Evolutionary conservation across 2,113 vertebrate genomes (phyloP).

Genomic region (Cyrtonyx montezumae): DNA sequence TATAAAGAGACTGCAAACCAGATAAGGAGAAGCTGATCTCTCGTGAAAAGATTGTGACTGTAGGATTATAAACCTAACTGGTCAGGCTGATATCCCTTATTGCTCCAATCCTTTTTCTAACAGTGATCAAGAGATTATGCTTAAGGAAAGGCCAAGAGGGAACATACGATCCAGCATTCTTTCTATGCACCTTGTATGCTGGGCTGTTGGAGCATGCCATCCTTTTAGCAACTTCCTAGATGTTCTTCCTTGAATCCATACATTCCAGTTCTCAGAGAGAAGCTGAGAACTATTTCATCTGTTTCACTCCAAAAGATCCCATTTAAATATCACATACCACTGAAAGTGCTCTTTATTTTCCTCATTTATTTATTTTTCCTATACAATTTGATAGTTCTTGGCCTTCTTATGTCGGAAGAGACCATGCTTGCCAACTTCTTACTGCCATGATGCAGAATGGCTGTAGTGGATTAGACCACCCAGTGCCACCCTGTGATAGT

Average conservation of each 20-base stretch:
- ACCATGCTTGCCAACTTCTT: background rate
- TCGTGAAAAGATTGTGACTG: background rate
- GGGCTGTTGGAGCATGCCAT: background rate
- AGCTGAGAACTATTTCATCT: background rate
- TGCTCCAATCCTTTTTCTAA: background rate
- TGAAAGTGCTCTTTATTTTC: background rate
- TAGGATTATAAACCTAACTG: background rate
- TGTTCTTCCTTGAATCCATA: background rate
- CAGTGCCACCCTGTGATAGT: fast-evolving
- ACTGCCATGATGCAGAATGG: background rate
- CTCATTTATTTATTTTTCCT: background rate
- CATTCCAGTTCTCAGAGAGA: background rate
- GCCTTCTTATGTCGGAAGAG: background rate
- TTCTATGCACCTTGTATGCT: background rate
- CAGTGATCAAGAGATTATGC: background rate
- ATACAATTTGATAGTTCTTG: background rate
- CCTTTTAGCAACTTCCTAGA: background rate
- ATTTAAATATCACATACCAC: background rate
- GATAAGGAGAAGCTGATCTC: background rate
- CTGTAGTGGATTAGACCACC: background rate
- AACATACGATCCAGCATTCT: background rate
- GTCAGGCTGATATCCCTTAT: background rate
- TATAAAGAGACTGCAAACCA: background rate
- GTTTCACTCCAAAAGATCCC: background rate
- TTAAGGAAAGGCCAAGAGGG: background rate